Conservation (phyloP, 2,797 vertebrate species). For the Fistularia commersonii region DNA sequence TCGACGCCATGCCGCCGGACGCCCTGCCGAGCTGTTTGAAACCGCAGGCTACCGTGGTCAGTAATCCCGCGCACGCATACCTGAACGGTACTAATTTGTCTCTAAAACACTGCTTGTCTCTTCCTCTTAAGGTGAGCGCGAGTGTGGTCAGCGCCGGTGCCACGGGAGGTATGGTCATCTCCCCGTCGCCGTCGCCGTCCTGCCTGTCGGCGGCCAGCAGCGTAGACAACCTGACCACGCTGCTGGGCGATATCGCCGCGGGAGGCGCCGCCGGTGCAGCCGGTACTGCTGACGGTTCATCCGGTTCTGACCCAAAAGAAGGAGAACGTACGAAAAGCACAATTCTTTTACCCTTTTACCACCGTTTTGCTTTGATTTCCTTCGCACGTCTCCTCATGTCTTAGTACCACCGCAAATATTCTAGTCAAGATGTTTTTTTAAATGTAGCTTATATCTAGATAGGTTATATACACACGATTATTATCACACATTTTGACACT, state of each 20-base stretch:
- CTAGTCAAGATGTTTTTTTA: too few relatives aligned
- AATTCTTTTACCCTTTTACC: too few relatives aligned
- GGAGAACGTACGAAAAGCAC: conserved; percentile 78
- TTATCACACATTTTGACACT: too few relatives aligned
- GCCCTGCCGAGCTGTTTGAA: conserved; percentile 93
- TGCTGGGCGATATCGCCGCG: conserved; percentile 81
- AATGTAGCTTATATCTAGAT: too few relatives aligned
- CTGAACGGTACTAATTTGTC: background rate
- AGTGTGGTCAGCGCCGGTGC: conserved; percentile 56
- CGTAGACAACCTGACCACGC: conserved; percentile 89
- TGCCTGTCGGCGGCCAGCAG: conserved; percentile 96
- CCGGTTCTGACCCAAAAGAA: conserved; percentile 88
- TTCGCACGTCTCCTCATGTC: too few relatives aligned
- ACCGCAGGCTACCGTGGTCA: conserved; percentile 93
- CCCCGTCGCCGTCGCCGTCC: conserved; percentile 90
- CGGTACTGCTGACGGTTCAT: conserved; percentile 86
- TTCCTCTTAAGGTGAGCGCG: conserved; percentile 49
- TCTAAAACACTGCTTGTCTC: background rate
- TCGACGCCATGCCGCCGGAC: conserved; percentile 97
- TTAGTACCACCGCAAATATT: too few relatives aligned
- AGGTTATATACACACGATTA: too few relatives aligned
- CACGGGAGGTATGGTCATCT: conserved; percentile 78
- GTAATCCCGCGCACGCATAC: background rate
- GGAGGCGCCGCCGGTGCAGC: conserved; percentile 83
- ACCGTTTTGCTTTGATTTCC: too few relatives aligned